Conservation (phyloP, 2,797 vertebrate genomes). For the Chelonia mydas region DNA sequence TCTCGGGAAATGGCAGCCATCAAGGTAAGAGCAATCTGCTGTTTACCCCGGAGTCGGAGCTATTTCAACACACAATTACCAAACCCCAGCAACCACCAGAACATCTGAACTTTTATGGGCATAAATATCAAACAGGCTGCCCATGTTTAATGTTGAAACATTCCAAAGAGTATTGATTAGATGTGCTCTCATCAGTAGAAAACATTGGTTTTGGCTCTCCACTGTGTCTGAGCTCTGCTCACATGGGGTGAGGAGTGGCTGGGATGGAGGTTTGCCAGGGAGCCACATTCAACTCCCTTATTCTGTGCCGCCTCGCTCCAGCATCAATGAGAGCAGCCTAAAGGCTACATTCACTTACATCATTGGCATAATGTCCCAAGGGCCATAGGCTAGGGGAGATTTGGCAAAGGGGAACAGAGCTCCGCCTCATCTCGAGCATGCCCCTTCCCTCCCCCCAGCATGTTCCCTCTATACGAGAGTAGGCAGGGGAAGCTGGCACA, state of each 20-base stretch:
- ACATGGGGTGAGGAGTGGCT: neutral
- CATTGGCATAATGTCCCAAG: neutral
- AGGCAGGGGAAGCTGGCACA: neutral
- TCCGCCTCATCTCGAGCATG: neutral
- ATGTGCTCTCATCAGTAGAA: neutral
- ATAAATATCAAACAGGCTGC: neutral
- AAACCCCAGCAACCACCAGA: neutral
- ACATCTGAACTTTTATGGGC: neutral
- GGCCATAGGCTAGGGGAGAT: neutral
- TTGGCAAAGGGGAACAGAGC: neutral
- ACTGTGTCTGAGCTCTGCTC: neutral
- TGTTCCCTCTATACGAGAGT: neutral
- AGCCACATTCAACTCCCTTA: neutral
- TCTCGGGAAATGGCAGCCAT: neutral
- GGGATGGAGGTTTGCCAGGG: neutral
- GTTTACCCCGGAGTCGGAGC: neutral
- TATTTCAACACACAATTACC: neutral
- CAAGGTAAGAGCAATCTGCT: neutral
- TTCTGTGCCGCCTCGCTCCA: neutral
- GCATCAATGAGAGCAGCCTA: neutral
- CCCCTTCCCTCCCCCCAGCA: neutral
- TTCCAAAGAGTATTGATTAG: neutral
- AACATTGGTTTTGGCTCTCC: neutral
- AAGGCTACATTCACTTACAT: neutral
- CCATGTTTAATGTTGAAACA: neutral